Conservation (phyloP, 2,113 vertebrate species). For the Zosterops japonicus region DNA sequence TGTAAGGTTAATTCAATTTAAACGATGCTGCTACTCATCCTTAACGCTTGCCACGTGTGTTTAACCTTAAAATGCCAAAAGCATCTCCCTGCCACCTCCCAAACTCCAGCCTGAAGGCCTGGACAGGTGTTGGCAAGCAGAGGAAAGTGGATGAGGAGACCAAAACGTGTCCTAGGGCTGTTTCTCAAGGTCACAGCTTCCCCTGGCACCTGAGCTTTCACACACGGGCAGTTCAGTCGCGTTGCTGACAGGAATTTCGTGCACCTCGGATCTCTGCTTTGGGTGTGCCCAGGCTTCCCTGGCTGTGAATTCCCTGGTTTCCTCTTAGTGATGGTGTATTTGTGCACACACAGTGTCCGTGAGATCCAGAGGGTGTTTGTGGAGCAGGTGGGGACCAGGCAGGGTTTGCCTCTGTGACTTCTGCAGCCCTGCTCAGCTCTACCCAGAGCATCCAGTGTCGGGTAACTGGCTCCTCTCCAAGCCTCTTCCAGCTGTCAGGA, state of each 20-base stretch:
- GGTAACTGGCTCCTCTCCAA: neutral
- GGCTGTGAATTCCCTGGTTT: neutral
- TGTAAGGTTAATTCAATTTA: neutral
- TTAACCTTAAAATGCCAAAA: neutral
- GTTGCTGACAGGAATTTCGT: neutral
- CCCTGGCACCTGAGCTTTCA: neutral
- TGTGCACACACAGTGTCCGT: neutral
- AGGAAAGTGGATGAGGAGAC: neutral
- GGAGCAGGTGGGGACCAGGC: neutral
- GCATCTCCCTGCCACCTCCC: neutral
- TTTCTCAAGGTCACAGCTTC: conserved; percentile 36
- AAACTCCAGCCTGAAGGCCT: neutral
- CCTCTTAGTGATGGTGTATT: accelerated
- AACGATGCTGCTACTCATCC: neutral
- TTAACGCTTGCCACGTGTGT: neutral
- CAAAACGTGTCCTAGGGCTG: neutral
- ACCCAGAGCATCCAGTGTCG: neutral
- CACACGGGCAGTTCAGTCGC: neutral
- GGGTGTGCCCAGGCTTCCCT: neutral
- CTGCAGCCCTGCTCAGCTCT: neutral
- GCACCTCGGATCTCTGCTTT: accelerated
- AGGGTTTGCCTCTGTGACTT: neutral
- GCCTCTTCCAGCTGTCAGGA: neutral
- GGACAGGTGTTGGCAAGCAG: neutral
- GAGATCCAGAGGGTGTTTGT: neutral